These are phyloP conservation scores for Maniola jurtina DNA, from an alignment of 1,140 invertebrate species.

Conservation along the genomic window DNA sequence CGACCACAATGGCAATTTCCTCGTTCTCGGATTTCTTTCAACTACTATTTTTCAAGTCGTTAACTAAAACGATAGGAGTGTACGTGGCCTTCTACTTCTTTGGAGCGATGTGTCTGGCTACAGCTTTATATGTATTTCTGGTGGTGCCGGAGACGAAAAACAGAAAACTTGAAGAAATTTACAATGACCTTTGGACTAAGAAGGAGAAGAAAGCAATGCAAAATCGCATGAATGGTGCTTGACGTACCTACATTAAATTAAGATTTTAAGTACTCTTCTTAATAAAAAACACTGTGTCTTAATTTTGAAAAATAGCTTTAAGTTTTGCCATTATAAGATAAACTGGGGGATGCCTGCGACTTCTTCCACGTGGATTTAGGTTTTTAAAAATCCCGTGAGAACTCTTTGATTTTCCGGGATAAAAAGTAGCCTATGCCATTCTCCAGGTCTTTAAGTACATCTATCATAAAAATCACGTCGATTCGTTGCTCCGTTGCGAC, in stretches of 20 bases:
- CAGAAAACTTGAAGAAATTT: slow-evolving; percentile 34
- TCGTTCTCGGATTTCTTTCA: slow-evolving; percentile 33
- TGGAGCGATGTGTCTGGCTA: slow-evolving; percentile 29
- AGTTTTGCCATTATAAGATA: not conserved
- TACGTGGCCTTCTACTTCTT: slow-evolving; percentile 33
- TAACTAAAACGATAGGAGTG: slow-evolving; percentile 23
- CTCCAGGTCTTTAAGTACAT: too few relatives aligned
- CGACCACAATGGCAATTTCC: slow-evolving; percentile 28
- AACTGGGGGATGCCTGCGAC: too few relatives aligned
- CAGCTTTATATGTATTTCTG: slow-evolving; percentile 27
- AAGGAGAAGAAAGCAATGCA: slow-evolving; percentile 28
- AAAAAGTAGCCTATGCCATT: too few relatives aligned
- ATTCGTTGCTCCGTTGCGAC: too few relatives aligned
- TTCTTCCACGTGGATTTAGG: too few relatives aligned
- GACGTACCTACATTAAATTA: not conserved
- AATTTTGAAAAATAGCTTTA: too few relatives aligned
- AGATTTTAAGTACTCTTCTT: too few relatives aligned
- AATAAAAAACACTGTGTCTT: too few relatives aligned
- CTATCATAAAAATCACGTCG: too few relatives aligned
- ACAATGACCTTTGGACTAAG: slow-evolving; percentile 29
- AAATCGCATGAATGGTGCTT: not conserved
- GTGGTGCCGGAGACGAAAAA: slow-evolving; percentile 34
- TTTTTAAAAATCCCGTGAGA: too few relatives aligned
- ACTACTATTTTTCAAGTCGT: slow-evolving; percentile 31
- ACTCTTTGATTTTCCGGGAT: too few relatives aligned